Base-by-base conservation (phyloP, 2,113 vertebrate genomes). In the Vicugna pacos region DNA sequence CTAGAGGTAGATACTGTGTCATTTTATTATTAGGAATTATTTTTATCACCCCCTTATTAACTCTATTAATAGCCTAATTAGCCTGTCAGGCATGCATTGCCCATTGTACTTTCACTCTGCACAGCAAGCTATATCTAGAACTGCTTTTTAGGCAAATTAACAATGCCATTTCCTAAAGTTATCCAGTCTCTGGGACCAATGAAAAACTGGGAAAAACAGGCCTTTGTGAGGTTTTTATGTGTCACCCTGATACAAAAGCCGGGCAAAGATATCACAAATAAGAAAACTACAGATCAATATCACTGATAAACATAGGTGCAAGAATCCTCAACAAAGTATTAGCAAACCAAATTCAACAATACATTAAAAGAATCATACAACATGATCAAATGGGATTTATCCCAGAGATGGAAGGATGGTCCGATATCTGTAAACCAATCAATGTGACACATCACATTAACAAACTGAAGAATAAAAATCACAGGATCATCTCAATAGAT, bases 21-120 rank as follows among this genome's bases (percentile, higher is more conserved):
- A 82, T 38, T 95, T 96, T 83, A 83, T 69, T 93, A 75, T 79
- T 89, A 91, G 20, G 50, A 89, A 95, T 96, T 87, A 87, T 67
- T 87, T 91, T 83, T 75, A 87, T 79, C 70, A 73, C 3, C 10
- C 46, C 75, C 82, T 83, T 84, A 83, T 73, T 92, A 86, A 83
- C 28, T 73, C 13, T 90, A 80, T 62, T 67, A 88, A 93, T 83
- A 93, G 35, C 28, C 38, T 54, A 72, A 95, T 67, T 73, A 90
- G 42, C 32, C 35, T 83, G 19, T 70, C 67, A 89, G 65, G 73
- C 24, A 67, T 15, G 83, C 48, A 86, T 32, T 72, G 52, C 38
- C 64, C 32, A 2, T 50, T 82, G 75, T 83, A 38, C 8, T 86
- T 97, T 82, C 46, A 65, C 35, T 73, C 17, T 46, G 26, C 56